Evolutionary conservation across 2,888 invertebrate species (phyloP), one percentile per base, ranked within the genome.

Genomic region (Synergus itoensis): DNA sequence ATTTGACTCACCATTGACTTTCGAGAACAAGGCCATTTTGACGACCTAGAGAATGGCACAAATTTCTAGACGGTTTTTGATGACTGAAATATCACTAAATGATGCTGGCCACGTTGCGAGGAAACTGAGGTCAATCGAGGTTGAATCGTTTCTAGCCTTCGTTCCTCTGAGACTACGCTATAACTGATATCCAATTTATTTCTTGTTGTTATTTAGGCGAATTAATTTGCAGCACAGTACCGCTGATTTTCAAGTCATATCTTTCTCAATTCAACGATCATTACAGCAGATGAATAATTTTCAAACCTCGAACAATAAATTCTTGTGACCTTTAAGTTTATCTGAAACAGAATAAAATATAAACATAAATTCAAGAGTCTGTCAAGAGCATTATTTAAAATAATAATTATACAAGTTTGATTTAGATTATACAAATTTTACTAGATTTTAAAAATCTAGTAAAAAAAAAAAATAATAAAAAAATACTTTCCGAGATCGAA

Each of bases 21-120:
- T 53, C 73, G 36, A 48, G 73, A 73, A 73, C 73, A 73, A 73
- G 73, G 73, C 73, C 73, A 73, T 73, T 16, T 73, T 73, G 48
- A 53, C n/a, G 53, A 12, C 12, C 43, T 16, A 43, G 18, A 65
- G 18, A 65, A 65, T 18, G 18, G 1, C 65, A 12, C n/a, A 8
- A 65, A 65, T n/a, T 41, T 43, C 43, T 11, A 43, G 41, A 65
- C 9, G 36, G 11, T n/a, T n/a, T 36, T 36, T 73, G 4, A 41
- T 40, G 4, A 41, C n/a, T 40, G n/a, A 36, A 41, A 18, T 65
- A 11, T 8, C 40, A 65, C 16, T 65, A 41, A n/a, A 36, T 40
- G 14, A 65, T 65, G 41, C 40, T n/a, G 41, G 8, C 18, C 40
- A 40, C 11, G 41, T 41, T 18, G 11, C 21, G 36, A 16, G 41